Evolutionary conservation across 2,113 vertebrate species (phyloP), one percentile per base, ranked within the genome.

Genomic region (Chunga burmeisteri): DNA sequence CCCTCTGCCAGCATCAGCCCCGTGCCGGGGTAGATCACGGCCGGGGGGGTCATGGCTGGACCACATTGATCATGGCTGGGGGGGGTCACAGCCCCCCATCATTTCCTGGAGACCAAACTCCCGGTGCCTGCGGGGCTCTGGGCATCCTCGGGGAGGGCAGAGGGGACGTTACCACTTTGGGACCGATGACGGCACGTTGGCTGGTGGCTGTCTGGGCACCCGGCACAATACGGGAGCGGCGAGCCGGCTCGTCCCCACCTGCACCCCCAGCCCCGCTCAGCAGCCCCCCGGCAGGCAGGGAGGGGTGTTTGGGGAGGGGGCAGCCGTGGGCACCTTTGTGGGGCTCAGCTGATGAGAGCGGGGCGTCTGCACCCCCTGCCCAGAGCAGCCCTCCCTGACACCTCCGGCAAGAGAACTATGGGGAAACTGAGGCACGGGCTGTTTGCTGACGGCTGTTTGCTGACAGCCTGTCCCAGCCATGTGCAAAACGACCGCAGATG

Each of bases 151-250:
- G 55, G 25, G 27, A 21, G 26, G n/a, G n/a, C n/a, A n/a, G n/a
- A n/a, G n/a, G n/a, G 63, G 42, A 27, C 9, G 4, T 21, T 8
- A 6, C n/a, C 8, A 1, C 66, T 20, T 6, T 21, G 53, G 36
- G 25, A 20, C 7, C 13, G 21, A 49, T 4, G 27, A 7, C 4
- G 13, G 21, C 17, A 23, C 18, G 2, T 10, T 44, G 47, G 20
- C 58, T 53, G 26, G 20, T 4, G 18, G 30, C 58, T 44, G 36
- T 5, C 56, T 66, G 49, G 17, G 9, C 82, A n/a, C 19, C 42
- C 10, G 21, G 29, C 18, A 34, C 42, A 34, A 15, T 6, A 4
- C 36, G 0, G 2, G 18, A n/a, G 19, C 59, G 12, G 1, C 2
- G 4, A 19, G 19, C 50, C 2, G 1, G 46, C 63, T 61, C 26